phyloP scores from a whole-genome alignment of 2,797 vertebrate species.

The Bradypodion ventrale region DNA sequence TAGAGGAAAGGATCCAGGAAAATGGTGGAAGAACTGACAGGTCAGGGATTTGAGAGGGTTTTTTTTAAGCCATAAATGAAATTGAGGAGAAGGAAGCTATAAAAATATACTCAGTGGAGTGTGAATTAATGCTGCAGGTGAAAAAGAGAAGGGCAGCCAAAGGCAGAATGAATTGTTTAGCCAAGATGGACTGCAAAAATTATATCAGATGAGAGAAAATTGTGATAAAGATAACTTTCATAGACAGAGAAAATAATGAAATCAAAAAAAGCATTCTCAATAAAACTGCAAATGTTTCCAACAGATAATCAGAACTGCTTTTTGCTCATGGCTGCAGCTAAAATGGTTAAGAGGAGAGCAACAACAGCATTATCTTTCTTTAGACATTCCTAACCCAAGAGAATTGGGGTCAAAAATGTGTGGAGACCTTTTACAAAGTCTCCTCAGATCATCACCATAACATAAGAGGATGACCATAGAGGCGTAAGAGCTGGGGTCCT shows the following conservation, averaged over 20 bases:
- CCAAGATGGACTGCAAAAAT: slow-evolving; percentile 55
- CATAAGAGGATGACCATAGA: too few relatives aligned
- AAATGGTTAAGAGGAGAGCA: slow-evolving; percentile 14
- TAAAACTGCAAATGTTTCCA: not conserved
- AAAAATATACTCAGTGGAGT: slow-evolving; percentile 28
- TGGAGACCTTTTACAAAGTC: not conserved
- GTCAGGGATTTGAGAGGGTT: not conserved
- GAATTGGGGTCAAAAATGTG: not conserved
- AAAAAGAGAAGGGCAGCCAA: slow-evolving; percentile 55
- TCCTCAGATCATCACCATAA: too few relatives aligned
- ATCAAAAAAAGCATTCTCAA: slow-evolving; percentile 55
- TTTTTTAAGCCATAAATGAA: slow-evolving; percentile 21
- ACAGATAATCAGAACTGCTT: slow-evolving; percentile 38
- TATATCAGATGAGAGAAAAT: slow-evolving; percentile 46
- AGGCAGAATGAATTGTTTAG: slow-evolving; percentile 51
- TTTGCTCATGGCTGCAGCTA: not conserved
- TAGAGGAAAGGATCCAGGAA: slow-evolving; percentile 13
- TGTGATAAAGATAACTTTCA: slow-evolving; percentile 37
- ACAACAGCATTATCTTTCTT: not conserved
- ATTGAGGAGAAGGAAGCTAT: slow-evolving; percentile 23
- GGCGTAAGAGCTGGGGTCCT: too few relatives aligned
- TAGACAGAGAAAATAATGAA: slow-evolving; percentile 50
- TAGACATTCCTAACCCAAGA: not conserved
- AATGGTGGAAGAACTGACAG: slow-evolving; percentile 10
- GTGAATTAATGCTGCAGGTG: slow-evolving; percentile 10